Evolutionary conservation across 2,113 vertebrate genomes (phyloP).

Genomic region (Dicrurus megarhynchus): DNA sequence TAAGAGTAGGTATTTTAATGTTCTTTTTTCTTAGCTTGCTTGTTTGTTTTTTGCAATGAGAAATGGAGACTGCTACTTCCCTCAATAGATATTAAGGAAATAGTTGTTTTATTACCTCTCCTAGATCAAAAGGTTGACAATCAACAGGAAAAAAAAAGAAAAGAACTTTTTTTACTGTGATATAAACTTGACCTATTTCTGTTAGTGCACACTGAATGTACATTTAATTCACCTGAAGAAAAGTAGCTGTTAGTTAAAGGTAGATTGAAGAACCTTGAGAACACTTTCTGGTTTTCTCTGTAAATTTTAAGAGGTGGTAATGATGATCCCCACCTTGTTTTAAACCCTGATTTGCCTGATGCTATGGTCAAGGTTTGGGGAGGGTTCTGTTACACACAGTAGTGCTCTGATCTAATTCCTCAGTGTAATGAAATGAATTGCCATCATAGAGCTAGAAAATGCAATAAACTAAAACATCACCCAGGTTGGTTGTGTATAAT

Average conservation of each 20-base stretch:
- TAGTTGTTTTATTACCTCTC: neutral
- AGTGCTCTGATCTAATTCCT: neutral
- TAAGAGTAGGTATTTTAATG: neutral
- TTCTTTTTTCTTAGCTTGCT: neutral
- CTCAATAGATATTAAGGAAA: neutral
- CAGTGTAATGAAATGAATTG: neutral
- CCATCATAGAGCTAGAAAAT: neutral
- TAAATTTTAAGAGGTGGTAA: neutral
- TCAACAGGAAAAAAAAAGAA: neutral
- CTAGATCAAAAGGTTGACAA: neutral
- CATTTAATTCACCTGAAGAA: neutral
- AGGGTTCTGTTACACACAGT: neutral
- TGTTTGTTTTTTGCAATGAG: neutral
- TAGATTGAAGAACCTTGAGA: neutral
- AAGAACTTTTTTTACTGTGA: neutral
- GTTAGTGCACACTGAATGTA: neutral
- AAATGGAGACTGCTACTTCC: neutral
- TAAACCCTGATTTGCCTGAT: neutral
- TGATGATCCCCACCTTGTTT: neutral
- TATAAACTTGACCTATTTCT: neutral
- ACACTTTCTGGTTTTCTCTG: neutral
- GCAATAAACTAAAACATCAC: neutral
- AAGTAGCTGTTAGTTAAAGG: neutral
- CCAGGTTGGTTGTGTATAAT: neutral
- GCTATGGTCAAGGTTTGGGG: neutral